Evolutionary conservation across 37 sponge, comb jelly and placozoan genomes (phyloP).

Genomic region (Theonella swinhoei): DNA sequence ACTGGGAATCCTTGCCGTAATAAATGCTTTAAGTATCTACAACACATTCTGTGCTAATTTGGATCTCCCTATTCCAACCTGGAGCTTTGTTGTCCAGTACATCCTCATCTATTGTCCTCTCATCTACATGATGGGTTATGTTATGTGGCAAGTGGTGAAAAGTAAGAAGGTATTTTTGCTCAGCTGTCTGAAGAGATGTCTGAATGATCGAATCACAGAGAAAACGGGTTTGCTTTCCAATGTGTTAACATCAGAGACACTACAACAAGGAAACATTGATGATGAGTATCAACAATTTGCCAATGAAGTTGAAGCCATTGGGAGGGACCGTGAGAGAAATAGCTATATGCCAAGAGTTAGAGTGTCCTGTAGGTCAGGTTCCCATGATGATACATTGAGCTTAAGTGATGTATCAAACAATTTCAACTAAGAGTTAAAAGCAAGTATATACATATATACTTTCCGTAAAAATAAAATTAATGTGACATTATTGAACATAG

Average conservation of each 20-base stretch:
- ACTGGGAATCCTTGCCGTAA: constrained; percentile 28
- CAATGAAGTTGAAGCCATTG: not conserved
- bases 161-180: not conserved
- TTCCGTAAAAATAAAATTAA: no score
- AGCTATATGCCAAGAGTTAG: not conserved
- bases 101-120: constrained; percentile 45
- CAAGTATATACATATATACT: no score
- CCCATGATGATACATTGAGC: not conserved
- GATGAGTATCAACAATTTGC: not conserved
- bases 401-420: no score
- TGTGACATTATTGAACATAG: no score
- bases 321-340: not conserved
- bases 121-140: constrained; percentile 14
- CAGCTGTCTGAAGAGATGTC: no score
- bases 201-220: not conserved
- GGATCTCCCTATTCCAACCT: not conserved
- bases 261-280: not conserved
- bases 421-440: no score
- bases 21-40: constrained; percentile 36
- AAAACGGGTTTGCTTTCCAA: not conserved
- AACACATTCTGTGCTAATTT: not conserved
- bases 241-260: not conserved
- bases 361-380: not conserved
- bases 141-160: not conserved
- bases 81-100: constrained; percentile 24